Evolutionary conservation across 2,113 vertebrate species (phyloP).

Genomic region (Terrapene triunguis): DNA sequence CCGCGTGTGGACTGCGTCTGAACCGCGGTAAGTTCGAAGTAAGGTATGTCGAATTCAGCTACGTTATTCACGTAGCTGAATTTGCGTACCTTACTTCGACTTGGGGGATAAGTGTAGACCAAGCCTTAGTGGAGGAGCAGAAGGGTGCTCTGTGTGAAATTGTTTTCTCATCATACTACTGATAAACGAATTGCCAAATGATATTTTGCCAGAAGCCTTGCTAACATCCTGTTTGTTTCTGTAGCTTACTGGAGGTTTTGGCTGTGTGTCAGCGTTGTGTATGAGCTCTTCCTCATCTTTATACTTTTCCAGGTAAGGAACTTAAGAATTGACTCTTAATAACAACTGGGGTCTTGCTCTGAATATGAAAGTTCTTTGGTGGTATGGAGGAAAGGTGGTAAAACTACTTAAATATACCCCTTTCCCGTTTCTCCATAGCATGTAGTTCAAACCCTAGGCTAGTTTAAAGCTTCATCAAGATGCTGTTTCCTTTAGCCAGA

Average conservation of each 20-base stretch:
- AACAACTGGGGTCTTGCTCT: neutral
- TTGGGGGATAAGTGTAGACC: too few relatives aligned
- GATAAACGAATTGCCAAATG: neutral
- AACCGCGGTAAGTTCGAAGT: too few relatives aligned
- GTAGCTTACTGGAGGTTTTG: slow-evolving; percentile 98
- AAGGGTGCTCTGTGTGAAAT: neutral
- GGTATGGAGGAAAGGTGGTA: neutral
- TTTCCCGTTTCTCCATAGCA: neutral
- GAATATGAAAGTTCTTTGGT: neutral
- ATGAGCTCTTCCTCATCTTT: slow-evolving; percentile 99
- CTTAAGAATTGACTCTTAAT: neutral
- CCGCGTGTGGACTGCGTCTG: too few relatives aligned
- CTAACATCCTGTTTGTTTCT: neutral
- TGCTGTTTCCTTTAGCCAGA: neutral
- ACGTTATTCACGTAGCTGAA: too few relatives aligned
- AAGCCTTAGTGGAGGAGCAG: neutral
- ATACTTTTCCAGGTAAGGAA: slow-evolving; percentile 96
- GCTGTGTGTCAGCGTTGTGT: slow-evolving; percentile 97
- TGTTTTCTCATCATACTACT: rapidly evolving
- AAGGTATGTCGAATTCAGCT: too few relatives aligned
- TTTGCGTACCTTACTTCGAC: too few relatives aligned
- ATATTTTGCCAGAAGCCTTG: neutral
- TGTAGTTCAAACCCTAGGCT: neutral
- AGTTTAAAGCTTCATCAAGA: rapidly evolving
- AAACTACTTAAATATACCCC: neutral